Percentiles rank a stretch among this genome's conserved stretches.
phyloP scores from a whole-genome alignment of 2,888 invertebrate species.

The Mesorhabditis sp. region DNA sequence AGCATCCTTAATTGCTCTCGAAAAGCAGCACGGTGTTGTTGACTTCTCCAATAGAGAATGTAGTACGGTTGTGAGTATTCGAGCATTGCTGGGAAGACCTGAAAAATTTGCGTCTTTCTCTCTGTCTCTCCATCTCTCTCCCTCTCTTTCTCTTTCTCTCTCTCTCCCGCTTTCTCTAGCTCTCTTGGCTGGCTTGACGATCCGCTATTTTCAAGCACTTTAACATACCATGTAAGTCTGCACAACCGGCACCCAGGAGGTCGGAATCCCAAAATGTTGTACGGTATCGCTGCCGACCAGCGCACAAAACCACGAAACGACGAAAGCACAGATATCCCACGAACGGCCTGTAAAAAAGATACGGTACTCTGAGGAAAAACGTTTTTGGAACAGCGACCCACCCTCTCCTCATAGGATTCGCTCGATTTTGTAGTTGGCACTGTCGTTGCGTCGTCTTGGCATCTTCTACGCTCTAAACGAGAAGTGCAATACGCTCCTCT shows the following conservation, averaged over 20 bases:
- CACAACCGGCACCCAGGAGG: neutral
- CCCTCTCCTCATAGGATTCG: conserved; percentile 1
- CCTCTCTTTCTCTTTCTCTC: too few relatives aligned
- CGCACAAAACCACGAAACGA: neutral
- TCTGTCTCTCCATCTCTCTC: too few relatives aligned
- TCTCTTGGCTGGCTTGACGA: neutral
- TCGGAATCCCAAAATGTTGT: neutral
- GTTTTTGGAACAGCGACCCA: neutral
- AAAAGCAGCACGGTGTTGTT: neutral
- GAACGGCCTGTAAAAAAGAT: neutral
- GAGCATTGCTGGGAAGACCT: conserved; percentile 5
- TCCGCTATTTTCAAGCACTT: neutral
- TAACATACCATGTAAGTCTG: conserved; percentile 2
- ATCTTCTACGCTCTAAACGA: neutral
- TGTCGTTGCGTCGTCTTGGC: neutral
- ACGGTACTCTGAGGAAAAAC: neutral
- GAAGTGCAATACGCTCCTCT: neutral
- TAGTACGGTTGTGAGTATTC: neutral
- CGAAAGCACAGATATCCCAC: neutral
- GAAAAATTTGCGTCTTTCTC: neutral
- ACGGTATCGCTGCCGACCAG: neutral
- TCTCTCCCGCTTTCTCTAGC: too few relatives aligned
- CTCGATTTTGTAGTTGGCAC: neutral
- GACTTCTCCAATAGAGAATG: neutral
- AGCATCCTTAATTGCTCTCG: neutral